Evolutionary conservation across 2,888 invertebrate species (phyloP).

Genomic region (Cheilosia variabilis): DNA sequence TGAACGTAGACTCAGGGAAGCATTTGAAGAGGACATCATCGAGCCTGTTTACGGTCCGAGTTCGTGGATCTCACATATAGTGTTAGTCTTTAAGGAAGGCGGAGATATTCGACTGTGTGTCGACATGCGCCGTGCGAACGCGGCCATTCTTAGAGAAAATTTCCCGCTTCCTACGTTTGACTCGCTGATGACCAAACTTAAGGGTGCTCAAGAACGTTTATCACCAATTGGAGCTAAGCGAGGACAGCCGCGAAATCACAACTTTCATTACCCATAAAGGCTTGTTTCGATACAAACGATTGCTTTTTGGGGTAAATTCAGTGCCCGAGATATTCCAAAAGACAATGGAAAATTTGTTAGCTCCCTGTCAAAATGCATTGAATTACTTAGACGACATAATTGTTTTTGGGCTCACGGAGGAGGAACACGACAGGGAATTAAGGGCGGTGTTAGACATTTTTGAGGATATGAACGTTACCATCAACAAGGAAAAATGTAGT

Average conservation of each 20-base stretch:
- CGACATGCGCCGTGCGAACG: conserved; percentile 80
- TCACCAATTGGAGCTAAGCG: conserved; percentile 76
- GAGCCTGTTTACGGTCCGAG: no score
- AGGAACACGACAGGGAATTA: conserved; percentile 72
- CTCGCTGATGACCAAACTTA: conserved; percentile 75
- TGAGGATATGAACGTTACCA: conserved; percentile 69
- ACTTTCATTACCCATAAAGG: neutral
- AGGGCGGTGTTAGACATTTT: conserved; percentile 60
- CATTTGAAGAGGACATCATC: neutral
- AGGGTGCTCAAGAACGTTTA: conserved; percentile 76
- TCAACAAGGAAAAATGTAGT: conserved; percentile 77
- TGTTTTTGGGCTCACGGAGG: conserved; percentile 75
- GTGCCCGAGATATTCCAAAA: conserved; percentile 71
- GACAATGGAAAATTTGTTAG: conserved; percentile 77
- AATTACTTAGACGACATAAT: conserved; percentile 76
- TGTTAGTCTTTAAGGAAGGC: neutral
- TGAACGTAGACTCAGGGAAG: conserved; percentile 38
- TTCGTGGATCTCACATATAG: no score
- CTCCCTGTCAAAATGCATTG: conserved; percentile 76
- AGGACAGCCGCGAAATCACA: conserved; percentile 58
- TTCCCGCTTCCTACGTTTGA: conserved; percentile 77
- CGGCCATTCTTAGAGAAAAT: conserved; percentile 77
- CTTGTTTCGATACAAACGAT: conserved; percentile 27
- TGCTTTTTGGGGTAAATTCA: conserved; percentile 80
- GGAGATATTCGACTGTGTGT: conserved; percentile 33